Base-by-base conservation (phyloP, 1,140 invertebrate species). In the Eupeodes corollae region DNA sequence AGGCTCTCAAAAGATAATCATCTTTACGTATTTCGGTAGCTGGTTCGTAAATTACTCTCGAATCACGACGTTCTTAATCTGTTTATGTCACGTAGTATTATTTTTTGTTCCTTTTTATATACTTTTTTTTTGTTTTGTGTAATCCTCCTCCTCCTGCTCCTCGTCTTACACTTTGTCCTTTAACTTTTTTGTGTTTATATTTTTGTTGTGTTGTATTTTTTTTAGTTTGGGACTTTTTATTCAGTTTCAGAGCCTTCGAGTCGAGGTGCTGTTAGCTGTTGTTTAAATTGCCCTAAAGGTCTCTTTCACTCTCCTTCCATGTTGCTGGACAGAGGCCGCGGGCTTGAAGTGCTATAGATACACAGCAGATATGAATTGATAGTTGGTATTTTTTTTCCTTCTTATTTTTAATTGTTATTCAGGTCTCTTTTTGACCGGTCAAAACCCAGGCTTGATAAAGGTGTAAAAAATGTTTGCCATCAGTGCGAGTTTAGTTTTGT, bases 1-100 rank as follows among this genome's bases (percentile, higher is more conserved):
- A 41, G 42, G n/a, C 42, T 30, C 16, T 44, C 16, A 13, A 14
- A 18, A 44, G 42, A 50, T 50, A 45, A 50, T 45, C 38, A 48
- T 46, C 43, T 43, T 44, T 56, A 61, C 62, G 62, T 65, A 65
- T 65, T 65, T 64, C 62, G 59, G 62, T 64, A 65, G 62, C 62
- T 58, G 59, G 56, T 60, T 59, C 56, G 62, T 64, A 65, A 65
- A 65, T 65, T 65, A 62, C 62, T 58, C 44, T 50, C 35, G 44
- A 50, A 46, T 50, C 48, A 43, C 38, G 48, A 46, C 48, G 37
- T 46, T 32, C 19, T 46, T 51, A 54, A 54, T 54, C 52, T 61
- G 52, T 56, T 58, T 57, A 57, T 57, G 58, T 59, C 59, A 60
- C 59, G 58, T 61, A 53, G 54, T 54, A 56, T 60, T 49, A 54